A percentile compares a stretch with the other conserved stretches of the same genome.
Evolutionary conservation across 30 jellyfish, hydroid and myxozoan genomes (phyloP).

Genomic region (Sanderia malayensis): DNA sequence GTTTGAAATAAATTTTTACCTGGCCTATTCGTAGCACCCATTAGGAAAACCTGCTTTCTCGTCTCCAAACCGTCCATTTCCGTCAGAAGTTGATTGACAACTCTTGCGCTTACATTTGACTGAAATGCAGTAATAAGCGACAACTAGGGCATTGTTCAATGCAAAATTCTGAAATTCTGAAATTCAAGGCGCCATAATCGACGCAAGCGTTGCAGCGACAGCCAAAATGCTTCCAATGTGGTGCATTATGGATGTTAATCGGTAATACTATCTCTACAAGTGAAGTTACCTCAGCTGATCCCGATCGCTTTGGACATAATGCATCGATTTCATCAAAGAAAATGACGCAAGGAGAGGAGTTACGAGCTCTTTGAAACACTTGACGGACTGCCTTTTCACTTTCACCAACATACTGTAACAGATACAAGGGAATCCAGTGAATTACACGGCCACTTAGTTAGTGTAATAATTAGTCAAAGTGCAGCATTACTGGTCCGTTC

Average conservation of each 20-base stretch:
- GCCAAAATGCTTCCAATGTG: no score
- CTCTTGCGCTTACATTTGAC: conserved; percentile 98
- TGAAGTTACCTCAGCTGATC: conserved; percentile 84
- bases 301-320: conserved; percentile 92
- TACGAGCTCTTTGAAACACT: conserved; percentile 94
- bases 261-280: no score
- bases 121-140: no score
- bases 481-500: no score
- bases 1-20: conserved; percentile 37
- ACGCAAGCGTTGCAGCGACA: no score
- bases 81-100: conserved; percentile 95
- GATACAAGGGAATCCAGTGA: no score
- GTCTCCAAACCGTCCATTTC: conserved; percentile 99
- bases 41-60: conserved; percentile 85
- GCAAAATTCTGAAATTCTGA: no score
- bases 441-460: no score
- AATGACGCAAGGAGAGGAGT: conserved; percentile 96
- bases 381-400: conserved; percentile 99
- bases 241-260: no score
- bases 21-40: conserved; percentile 99
- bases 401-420: conserved; percentile 97
- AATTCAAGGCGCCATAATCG: no score
- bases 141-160: no score
- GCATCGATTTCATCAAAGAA: conserved; percentile 99
- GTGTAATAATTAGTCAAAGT: no score